Evolutionary conservation across 2,797 vertebrate genomes (phyloP).

Genomic region (Aplochiton taeniatus): DNA sequence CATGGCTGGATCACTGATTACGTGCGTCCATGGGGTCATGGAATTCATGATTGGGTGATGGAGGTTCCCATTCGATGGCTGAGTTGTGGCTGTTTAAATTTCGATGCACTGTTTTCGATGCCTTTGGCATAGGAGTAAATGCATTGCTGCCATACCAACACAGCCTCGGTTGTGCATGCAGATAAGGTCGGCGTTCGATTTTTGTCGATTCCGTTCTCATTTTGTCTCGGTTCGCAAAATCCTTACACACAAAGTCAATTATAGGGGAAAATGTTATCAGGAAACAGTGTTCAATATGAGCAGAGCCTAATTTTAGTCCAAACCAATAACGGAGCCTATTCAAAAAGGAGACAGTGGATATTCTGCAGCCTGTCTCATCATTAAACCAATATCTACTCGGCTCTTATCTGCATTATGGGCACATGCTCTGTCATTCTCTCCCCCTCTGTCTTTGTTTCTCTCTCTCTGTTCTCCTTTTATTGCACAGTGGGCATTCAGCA

Average conservation of each 20-base stretch:
- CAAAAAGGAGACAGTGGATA: slow-evolving; percentile 18
- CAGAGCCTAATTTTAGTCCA: slow-evolving; percentile 52
- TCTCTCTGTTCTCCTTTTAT: slow-evolving; percentile 42
- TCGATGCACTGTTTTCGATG: not conserved
- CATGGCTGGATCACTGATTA: slow-evolving; percentile 4
- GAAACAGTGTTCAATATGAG: slow-evolving; percentile 48
- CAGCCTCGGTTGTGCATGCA: slow-evolving; percentile 22
- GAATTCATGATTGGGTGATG: slow-evolving; percentile 50
- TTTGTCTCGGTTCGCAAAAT: slow-evolving; percentile 30
- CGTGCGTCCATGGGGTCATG: slow-evolving; percentile 49
- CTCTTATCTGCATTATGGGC: slow-evolving; percentile 22
- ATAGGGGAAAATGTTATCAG: slow-evolving; percentile 45
- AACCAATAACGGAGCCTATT: slow-evolving; percentile 52
- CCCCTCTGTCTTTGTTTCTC: slow-evolving; percentile 53
- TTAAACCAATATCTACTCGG: slow-evolving; percentile 63
- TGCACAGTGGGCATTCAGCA: slow-evolving; percentile 54
- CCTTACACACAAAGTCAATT: slow-evolving; percentile 31
- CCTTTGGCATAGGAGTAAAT: slow-evolving; percentile 20
- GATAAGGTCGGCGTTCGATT: slow-evolving; percentile 48
- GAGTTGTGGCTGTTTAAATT: slow-evolving; percentile 15
- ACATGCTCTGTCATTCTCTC: slow-evolving; percentile 20
- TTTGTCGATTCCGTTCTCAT: slow-evolving; percentile 31
- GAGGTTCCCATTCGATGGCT: slow-evolving; percentile 52
- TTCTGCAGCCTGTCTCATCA: slow-evolving; percentile 54
- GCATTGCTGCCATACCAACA: slow-evolving; percentile 14